A percentile compares a stretch with the other conserved stretches of the same genome.
Conservation (phyloP, 2,113 vertebrate species). For the Ivindomyrus marchei region DNA sequence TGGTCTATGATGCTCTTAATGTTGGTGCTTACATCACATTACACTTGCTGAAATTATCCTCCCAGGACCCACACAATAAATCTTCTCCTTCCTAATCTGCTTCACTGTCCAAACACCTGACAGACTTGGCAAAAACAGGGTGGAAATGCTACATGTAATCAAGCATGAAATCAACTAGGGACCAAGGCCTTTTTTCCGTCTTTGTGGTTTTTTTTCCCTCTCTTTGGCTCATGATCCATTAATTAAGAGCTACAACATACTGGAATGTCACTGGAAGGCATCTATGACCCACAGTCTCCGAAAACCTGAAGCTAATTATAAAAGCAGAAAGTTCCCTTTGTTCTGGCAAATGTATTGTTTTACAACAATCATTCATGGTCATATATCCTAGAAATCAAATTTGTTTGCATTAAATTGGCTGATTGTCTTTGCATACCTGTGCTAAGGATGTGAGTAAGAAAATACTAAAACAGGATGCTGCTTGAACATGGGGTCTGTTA, state of each 20-base stretch:
- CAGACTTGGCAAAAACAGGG: constrained; percentile 21
- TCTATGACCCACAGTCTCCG: constrained; percentile 33
- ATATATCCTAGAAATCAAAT: constrained; percentile 62
- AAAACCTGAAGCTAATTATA: constrained; percentile 58
- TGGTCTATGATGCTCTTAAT: constrained; percentile 46
- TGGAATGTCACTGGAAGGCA: constrained; percentile 41
- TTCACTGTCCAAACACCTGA: constrained; percentile 46
- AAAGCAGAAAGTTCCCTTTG: constrained; percentile 49
- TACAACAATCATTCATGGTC: constrained; percentile 58
- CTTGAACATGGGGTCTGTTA: neutral
- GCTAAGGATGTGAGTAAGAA: constrained; percentile 42
- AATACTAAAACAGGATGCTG: neutral
- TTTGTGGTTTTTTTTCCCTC: neutral
- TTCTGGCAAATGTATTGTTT: constrained; percentile 43
- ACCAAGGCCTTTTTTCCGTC: neutral
- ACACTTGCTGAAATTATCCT: constrained; percentile 53
- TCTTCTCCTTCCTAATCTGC: constrained; percentile 41
- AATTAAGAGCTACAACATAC: constrained; percentile 48
- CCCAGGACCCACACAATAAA: constrained; percentile 34
- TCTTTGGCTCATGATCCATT: constrained; percentile 29
- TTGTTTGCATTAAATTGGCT: constrained; percentile 49
- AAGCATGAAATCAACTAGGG: constrained; percentile 24
- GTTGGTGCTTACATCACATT: constrained; percentile 57
- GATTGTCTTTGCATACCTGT: constrained; percentile 43
- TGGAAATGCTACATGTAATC: constrained; percentile 25